Conservation (phyloP, 2,797 vertebrate genomes). For the Rhynchonycteris naso region DNA sequence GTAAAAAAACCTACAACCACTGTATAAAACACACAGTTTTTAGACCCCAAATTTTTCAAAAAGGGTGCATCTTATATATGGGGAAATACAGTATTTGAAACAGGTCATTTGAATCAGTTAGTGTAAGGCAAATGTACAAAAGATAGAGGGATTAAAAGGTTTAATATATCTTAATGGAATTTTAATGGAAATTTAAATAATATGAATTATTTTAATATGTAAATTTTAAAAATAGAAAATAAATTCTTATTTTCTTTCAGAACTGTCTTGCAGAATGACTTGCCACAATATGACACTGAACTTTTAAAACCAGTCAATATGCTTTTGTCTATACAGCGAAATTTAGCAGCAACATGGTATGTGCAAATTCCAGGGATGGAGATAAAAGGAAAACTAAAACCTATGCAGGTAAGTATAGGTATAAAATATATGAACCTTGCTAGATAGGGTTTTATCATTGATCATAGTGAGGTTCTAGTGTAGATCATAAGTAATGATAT, state of each 20-base stretch:
- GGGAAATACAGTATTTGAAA: no score
- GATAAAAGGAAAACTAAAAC: slow-evolving; percentile 93
- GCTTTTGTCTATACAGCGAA: slow-evolving; percentile 91
- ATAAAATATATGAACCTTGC: neutral
- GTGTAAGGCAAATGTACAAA: no score
- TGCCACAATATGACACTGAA: slow-evolving; percentile 85
- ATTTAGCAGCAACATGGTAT: slow-evolving; percentile 94
- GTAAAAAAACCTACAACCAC: no score
- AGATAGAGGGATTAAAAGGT: no score
- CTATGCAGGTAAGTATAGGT: slow-evolving; percentile 91
- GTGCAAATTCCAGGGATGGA: slow-evolving; percentile 90
- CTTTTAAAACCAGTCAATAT: slow-evolving; percentile 95
- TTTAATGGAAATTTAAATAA: neutral
- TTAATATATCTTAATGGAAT: no score
- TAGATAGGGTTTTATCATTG: neutral
- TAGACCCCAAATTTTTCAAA: no score
- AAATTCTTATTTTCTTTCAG: slow-evolving; percentile 76
- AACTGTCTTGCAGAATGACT: slow-evolving; percentile 80
- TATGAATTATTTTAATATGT: slow-evolving; percentile 22
- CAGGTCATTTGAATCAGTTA: no score
- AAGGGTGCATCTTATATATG: no score
- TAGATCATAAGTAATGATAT: neutral
- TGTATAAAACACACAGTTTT: no score
- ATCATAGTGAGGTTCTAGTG: neutral
- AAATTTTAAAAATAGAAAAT: slow-evolving; percentile 4